Evolutionary conservation across 2,113 vertebrate genomes (phyloP).

Genomic region (Myotis yumanensis): DNA sequence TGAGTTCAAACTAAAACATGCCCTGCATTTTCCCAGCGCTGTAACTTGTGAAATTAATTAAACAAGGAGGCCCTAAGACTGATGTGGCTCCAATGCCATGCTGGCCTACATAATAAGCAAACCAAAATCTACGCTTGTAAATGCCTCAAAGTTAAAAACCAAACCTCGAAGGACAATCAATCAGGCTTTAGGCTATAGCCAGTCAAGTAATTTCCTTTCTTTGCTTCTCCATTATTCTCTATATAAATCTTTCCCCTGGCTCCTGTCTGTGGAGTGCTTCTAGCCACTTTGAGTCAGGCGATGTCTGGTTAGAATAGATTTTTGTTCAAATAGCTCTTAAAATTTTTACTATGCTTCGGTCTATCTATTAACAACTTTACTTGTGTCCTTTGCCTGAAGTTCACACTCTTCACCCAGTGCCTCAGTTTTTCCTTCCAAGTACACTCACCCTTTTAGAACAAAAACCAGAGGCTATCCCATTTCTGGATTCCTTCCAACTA

Average conservation of each 20-base stretch:
- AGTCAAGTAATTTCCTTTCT: neutral
- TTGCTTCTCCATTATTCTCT: neutral
- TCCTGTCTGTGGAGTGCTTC: neutral
- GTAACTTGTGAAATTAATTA: neutral
- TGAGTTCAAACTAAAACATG: neutral
- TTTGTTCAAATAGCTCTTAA: neutral
- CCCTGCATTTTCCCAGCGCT: neutral
- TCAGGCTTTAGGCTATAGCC: neutral
- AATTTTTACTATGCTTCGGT: neutral
- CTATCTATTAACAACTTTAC: neutral
- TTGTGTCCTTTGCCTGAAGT: neutral
- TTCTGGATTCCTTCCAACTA: neutral
- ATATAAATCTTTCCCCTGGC: neutral
- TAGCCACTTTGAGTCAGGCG: neutral
- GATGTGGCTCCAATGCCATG: neutral
- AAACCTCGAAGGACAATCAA: neutral
- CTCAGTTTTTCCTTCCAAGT: neutral
- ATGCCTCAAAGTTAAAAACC: slow-evolving; percentile 16
- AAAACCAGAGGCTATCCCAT: neutral
- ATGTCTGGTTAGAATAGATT: neutral
- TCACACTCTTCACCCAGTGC: neutral
- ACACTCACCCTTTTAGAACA: neutral
- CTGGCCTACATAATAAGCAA: neutral
- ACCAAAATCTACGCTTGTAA: neutral
- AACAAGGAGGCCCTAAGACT: neutral